Percentiles rank a stretch among this genome's conserved stretches.
Conservation (phyloP, 2,797 vertebrate genomes). For the Poeciliopsis gracilis region DNA sequence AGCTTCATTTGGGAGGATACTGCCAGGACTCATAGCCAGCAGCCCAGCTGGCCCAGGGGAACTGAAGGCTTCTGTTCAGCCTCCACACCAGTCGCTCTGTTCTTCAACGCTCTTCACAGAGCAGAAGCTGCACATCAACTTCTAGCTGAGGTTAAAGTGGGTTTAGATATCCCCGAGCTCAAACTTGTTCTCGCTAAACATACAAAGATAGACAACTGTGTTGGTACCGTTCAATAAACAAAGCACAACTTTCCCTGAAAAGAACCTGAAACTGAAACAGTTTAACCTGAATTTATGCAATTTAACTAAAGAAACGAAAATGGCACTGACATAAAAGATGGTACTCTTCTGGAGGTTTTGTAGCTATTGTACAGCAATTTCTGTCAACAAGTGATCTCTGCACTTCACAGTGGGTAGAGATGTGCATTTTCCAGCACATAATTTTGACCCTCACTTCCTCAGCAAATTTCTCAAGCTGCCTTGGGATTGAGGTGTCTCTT, state of each 20-base stretch:
- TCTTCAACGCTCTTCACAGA: conserved; percentile 18
- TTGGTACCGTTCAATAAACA: neutral
- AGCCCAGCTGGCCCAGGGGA: conserved; percentile 68
- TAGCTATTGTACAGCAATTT: neutral
- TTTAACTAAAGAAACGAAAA: neutral
- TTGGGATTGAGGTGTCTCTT: neutral
- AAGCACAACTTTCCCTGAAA: neutral
- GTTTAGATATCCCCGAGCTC: neutral
- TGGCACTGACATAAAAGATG: neutral
- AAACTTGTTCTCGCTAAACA: neutral
- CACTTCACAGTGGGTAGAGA: neutral
- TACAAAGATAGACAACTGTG: neutral
- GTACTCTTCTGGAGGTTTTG: neutral
- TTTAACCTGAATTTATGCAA: neutral
- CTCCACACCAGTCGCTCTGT: conserved; percentile 52
- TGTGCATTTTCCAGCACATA: neutral
- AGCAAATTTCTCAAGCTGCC: neutral
- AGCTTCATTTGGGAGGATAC: conserved; percentile 37
- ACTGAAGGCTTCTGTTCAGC: conserved; percentile 67
- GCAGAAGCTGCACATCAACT: conserved; percentile 12
- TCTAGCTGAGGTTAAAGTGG: conserved; percentile 25
- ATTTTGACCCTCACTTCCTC: neutral
- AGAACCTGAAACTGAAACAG: neutral
- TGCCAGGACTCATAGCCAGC: conserved; percentile 49
- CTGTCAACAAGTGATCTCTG: neutral